Conservation (phyloP, 35 echinoderm and acorn worm genomes). For the Anneissia japonica region DNA sequence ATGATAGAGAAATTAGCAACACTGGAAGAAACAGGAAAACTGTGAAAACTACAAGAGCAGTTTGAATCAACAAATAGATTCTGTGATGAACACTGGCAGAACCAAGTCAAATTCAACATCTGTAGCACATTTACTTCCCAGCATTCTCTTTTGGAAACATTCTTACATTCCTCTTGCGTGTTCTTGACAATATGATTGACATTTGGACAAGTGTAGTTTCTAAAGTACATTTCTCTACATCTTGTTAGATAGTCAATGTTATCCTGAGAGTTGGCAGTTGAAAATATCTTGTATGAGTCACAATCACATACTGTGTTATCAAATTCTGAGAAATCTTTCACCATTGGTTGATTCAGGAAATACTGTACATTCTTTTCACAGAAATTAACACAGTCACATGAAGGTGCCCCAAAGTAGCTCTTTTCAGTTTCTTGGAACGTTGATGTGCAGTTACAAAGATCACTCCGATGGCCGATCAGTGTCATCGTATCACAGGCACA, state of each 20-base stretch:
- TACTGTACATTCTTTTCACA: conserved; percentile 31
- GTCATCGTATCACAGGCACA: conserved; percentile 41
- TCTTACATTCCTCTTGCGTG: neutral
- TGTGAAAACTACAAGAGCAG: neutral
- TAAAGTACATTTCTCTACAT: conserved; percentile 11
- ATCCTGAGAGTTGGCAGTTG: neutral
- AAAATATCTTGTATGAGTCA: neutral
- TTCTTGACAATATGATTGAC: neutral
- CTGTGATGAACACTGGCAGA: neutral
- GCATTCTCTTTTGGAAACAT: neutral
- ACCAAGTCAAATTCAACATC: neutral
- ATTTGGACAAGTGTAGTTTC: conserved; percentile 29
- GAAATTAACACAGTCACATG: conserved; percentile 65
- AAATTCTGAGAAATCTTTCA: conserved; percentile 24
- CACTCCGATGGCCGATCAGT: conserved; percentile 11
- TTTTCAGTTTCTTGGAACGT: conserved; percentile 15
- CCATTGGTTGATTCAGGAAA: conserved; percentile 39
- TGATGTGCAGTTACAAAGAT: conserved; percentile 58
- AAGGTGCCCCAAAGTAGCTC: neutral
- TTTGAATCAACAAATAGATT: neutral
- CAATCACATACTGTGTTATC: conserved; percentile 36
- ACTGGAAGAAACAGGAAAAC: neutral
- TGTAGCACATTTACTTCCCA: neutral
- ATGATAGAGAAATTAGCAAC: neutral
- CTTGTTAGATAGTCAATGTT: conserved; percentile 15